phyloP scores from a whole-genome alignment of 2,888 invertebrate genomes.

The Anoncus sp. region DNA sequence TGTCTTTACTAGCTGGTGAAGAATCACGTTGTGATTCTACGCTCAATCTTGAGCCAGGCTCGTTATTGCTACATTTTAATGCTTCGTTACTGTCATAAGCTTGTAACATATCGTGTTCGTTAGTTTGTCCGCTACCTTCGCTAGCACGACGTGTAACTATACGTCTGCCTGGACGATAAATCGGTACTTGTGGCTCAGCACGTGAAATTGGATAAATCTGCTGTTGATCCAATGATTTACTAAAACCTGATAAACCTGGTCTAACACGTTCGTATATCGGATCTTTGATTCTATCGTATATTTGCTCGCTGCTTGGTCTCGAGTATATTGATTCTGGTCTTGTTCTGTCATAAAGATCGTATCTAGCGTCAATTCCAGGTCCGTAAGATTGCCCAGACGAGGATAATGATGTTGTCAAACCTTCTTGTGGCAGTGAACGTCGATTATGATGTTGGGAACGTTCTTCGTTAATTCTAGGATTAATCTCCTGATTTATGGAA shows the following conservation, averaged over 20 bases:
- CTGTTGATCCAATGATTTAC: slow-evolving; percentile 72
- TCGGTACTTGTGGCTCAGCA: slow-evolving; percentile 81
- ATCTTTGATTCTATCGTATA: slow-evolving; percentile 80
- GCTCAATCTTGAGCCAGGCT: slow-evolving; percentile 83
- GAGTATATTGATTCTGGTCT: slow-evolving; percentile 84
- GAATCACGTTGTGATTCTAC: slow-evolving; percentile 86
- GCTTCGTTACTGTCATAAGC: slow-evolving; percentile 72
- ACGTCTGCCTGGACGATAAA: slow-evolving; percentile 75
- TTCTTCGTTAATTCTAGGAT: slow-evolving; percentile 50
- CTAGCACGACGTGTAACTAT: slow-evolving; percentile 83
- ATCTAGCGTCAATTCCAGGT: slow-evolving; percentile 64
- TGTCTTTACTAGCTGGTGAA: slow-evolving; percentile 88
- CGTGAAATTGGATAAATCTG: slow-evolving; percentile 77
- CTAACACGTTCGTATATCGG: slow-evolving; percentile 81
- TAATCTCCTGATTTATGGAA: slow-evolving; percentile 38
- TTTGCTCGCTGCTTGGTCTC: slow-evolving; percentile 82
- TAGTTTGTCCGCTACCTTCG: slow-evolving; percentile 84
- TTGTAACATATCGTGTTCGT: slow-evolving; percentile 69
- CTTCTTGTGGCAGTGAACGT: slow-evolving; percentile 58
- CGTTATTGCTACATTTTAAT: slow-evolving; percentile 69
- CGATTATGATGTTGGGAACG: slow-evolving; percentile 55
- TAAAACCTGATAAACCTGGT: slow-evolving; percentile 74
- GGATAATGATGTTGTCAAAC: slow-evolving; percentile 19
- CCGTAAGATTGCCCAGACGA: slow-evolving; percentile 2
- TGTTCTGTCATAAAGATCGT: slow-evolving; percentile 77